These are phyloP conservation scores for Mus spretus DNA, from an alignment of 2,797 vertebrate species.

Conservation along the genomic window DNA sequence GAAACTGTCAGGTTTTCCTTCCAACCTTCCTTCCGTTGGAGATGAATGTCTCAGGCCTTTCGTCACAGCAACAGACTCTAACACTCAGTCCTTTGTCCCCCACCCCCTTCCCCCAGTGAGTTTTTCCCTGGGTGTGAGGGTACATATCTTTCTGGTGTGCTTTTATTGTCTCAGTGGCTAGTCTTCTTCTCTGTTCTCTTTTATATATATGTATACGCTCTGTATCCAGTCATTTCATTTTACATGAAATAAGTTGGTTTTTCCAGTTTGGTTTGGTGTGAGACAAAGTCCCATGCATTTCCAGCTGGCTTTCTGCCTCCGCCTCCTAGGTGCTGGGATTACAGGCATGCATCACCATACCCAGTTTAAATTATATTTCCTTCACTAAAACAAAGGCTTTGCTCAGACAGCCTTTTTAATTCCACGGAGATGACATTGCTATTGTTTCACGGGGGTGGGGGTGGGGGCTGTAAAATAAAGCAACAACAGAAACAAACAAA, in stretches of 20 bases:
- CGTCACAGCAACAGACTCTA: background rate
- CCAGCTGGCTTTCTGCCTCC: background rate
- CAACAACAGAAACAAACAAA: background rate
- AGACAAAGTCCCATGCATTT: background rate
- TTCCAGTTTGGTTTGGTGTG: background rate
- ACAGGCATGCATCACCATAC: background rate
- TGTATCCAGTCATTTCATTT: constrained; percentile 17
- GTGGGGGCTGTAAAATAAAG: background rate
- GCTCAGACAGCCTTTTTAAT: background rate
- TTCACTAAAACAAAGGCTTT: constrained; percentile 23
- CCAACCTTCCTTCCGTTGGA: background rate
- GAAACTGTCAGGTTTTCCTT: background rate
- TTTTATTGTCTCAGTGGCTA: background rate
- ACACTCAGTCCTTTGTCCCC: background rate
- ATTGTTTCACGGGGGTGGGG: background rate
- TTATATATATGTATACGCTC: background rate
- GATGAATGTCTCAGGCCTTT: background rate
- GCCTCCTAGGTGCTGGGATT: background rate
- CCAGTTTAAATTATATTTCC: background rate
- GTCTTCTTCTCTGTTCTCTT: background rate
- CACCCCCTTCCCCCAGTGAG: rapidly evolving
- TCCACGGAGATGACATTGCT: background rate
- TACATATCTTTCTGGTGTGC: background rate
- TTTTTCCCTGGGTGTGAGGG: background rate
- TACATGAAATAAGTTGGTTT: background rate